Evolutionary conservation across 2,797 vertebrate species (phyloP).

Genomic region (Channa striata): DNA sequence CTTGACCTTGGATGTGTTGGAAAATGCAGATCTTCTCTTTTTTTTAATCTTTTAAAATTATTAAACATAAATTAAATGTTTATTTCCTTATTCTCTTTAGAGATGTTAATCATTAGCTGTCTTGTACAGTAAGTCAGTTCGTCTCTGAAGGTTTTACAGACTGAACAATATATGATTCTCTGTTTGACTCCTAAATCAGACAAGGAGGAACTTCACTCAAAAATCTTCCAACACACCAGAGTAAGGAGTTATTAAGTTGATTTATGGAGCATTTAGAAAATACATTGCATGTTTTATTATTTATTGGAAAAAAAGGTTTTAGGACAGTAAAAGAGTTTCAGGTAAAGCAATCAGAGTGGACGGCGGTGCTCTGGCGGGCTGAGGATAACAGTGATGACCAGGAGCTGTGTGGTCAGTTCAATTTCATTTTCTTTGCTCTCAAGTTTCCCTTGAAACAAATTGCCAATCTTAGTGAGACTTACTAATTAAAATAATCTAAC

Average conservation of each 20-base stretch:
- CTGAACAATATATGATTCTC: too few species aligned
- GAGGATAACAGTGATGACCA: not conserved
- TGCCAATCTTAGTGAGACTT: not conserved
- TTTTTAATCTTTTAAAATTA: too few species aligned
- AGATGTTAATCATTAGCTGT: too few species aligned
- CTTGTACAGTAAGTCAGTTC: too few species aligned
- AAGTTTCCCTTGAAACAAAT: not conserved
- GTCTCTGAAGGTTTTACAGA: too few species aligned
- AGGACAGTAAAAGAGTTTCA: too few species aligned
- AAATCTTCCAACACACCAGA: not conserved
- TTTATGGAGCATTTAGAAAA: not conserved
- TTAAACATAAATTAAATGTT: too few species aligned
- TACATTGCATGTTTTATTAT: not conserved
- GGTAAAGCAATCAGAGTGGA: not conserved
- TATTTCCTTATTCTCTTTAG: too few species aligned
- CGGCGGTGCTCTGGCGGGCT: too few species aligned
- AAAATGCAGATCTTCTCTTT: not conserved
- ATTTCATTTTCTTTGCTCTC: not conserved
- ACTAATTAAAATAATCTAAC: slow-evolving; percentile 6
- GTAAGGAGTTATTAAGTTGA: not conserved
- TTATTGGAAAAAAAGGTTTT: not conserved
- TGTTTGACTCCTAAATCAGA: too few species aligned
- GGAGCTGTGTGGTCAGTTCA: not conserved
- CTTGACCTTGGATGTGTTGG: too few species aligned
- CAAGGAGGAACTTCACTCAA: too few species aligned